phyloP scores from a whole-genome alignment of 2,797 vertebrate species.

The Cheirogaleus major region DNA sequence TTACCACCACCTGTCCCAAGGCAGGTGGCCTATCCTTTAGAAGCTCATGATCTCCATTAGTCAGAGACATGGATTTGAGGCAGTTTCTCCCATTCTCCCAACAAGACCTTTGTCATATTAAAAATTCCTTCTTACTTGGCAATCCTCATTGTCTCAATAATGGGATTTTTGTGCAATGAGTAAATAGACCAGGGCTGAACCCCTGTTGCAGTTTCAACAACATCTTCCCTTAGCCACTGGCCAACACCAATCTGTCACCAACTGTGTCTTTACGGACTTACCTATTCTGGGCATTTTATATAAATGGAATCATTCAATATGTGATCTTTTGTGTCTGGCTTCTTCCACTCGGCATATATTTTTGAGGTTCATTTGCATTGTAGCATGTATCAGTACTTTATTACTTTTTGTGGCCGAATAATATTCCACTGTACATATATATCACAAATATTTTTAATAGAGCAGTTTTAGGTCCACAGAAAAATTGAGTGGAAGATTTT shows the following conservation, averaged over 20 bases:
- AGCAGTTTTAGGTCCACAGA: not conserved
- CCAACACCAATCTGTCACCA: not conserved
- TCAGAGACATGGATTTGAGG: not conserved
- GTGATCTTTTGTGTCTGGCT: not conserved
- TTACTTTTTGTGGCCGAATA: not conserved
- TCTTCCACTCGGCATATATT: not conserved
- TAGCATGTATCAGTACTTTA: not conserved
- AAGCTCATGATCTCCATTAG: not conserved
- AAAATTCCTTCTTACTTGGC: not conserved
- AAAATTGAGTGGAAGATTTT: not conserved
- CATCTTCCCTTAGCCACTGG: not conserved
- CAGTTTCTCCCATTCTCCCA: not conserved
- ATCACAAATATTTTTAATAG: not conserved
- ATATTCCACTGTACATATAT: not conserved
- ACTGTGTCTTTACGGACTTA: not conserved
- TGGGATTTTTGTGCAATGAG: not conserved
- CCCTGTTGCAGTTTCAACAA: not conserved
- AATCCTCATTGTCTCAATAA: not conserved
- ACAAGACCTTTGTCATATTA: not conserved
- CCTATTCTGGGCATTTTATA: not conserved
- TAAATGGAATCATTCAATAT: not conserved
- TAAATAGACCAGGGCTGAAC: not conserved
- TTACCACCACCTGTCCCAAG: not conserved
- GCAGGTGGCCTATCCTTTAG: not conserved
- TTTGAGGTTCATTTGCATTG: not conserved